These are phyloP conservation scores for Ceratoteleas bidentatus DNA, from an alignment of 1,140 invertebrate genomes.

Conservation along the genomic window DNA sequence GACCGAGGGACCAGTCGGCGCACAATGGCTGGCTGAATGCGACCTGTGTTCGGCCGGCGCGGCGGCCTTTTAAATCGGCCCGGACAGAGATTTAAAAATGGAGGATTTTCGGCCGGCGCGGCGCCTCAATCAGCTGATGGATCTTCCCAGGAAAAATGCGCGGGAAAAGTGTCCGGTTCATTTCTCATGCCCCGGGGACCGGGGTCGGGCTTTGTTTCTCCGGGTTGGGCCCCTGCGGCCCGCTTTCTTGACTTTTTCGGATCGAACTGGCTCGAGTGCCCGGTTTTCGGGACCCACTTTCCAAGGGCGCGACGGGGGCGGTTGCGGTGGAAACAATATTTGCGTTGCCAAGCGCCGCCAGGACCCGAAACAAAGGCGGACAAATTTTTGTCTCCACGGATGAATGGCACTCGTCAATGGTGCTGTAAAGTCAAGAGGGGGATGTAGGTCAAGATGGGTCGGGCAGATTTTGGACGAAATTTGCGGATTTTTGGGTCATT, in stretches of 20 bases:
- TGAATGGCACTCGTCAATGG: no score
- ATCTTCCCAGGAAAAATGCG: slow-evolving; percentile 55
- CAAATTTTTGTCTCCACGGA: no score
- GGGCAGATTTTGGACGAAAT: no score
- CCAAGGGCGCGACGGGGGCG: no score
- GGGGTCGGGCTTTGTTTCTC: slow-evolving; percentile 27
- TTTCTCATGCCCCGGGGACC: slow-evolving; percentile 9
- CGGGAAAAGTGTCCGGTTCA: slow-evolving; percentile 41
- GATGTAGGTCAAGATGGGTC: no score
- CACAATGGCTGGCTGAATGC: slow-evolving; percentile 53
- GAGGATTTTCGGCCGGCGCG: slow-evolving; percentile 39
- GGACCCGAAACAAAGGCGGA: no score
- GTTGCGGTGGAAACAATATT: no score
- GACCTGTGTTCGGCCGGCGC: slow-evolving; percentile 55
- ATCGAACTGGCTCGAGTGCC: background rate
- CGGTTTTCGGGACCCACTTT: slow-evolving; percentile 1
- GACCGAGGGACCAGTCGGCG: slow-evolving; percentile 43
- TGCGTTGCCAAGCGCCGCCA: no score
- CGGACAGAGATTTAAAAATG: slow-evolving; percentile 63
- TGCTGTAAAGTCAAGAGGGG: no score
- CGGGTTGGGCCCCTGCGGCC: background rate
- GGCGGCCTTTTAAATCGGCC: slow-evolving; percentile 57
- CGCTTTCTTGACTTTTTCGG: slow-evolving; percentile 23
- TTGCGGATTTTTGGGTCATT: no score
- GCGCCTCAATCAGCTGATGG: slow-evolving; percentile 61